Conservation (phyloP, 2,888 invertebrate species). For the Plebejus anna region DNA sequence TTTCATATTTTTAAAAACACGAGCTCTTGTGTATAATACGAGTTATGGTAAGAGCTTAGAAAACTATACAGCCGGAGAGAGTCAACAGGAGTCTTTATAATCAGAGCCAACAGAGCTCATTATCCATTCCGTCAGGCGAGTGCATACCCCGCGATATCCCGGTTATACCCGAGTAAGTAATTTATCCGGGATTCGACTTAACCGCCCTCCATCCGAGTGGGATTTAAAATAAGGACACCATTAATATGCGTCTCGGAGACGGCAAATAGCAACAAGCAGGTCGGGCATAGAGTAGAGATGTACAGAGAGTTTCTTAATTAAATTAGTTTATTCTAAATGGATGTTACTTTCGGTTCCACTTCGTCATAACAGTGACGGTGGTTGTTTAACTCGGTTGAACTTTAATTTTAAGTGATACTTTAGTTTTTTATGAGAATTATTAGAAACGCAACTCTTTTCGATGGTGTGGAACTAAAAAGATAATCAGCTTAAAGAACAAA, state of each 20-base stretch:
- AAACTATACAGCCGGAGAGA: not conserved
- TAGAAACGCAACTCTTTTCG: not conserved
- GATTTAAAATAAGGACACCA: conserved; percentile 66
- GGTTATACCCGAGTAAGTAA: conserved; percentile 55
- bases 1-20: not conserved
- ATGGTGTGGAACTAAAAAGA: not conserved
- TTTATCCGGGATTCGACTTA: conserved; percentile 66
- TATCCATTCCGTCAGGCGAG: conserved; percentile 39
- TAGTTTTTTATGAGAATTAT: not conserved
- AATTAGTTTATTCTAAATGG: not conserved
- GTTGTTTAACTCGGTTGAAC: not conserved
- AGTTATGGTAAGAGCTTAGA: not conserved
- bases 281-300: conserved; percentile 37
- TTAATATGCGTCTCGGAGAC: conserved; percentile 63
- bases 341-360: not conserved
- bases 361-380: not conserved
- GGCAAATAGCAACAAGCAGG: conserved; percentile 58
- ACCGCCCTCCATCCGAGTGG: conserved; percentile 57
- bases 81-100: conserved; percentile 31
- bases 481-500: not conserved
- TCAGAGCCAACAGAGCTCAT: conserved; percentile 32
- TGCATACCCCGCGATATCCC: conserved; percentile 39
- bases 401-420: not conserved
- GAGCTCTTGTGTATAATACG: not conserved
- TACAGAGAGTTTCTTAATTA: conserved; percentile 21